Conservation (phyloP, 2,888 invertebrate species). For the Pristionchus japonicus region DNA sequence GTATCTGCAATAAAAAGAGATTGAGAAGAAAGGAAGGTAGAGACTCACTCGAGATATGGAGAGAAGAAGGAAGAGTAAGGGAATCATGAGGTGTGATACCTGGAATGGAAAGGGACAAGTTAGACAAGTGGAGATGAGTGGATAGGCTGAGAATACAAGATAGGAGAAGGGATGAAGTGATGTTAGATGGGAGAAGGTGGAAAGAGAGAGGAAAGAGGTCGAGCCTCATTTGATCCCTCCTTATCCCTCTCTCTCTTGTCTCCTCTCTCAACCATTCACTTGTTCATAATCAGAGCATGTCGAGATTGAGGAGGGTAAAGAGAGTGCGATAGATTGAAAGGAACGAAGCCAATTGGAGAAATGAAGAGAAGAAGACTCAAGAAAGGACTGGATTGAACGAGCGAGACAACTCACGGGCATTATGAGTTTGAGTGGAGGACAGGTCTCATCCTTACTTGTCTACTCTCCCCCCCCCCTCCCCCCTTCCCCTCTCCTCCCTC, state of each 20-base stretch:
- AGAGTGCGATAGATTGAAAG: neutral
- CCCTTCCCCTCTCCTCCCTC: neutral
- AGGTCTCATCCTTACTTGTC: slow-evolving; percentile 39
- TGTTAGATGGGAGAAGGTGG: slow-evolving; percentile 44
- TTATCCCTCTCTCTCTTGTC: slow-evolving; percentile 25
- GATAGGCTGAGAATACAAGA: slow-evolving; percentile 19
- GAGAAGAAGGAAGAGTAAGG: neutral
- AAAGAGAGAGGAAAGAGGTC: slow-evolving; percentile 47
- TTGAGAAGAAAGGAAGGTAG: neutral
- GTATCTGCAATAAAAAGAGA: slow-evolving; percentile 33
- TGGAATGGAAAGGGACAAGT: neutral
- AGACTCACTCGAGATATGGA: slow-evolving; percentile 4
- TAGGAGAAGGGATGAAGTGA: slow-evolving; percentile 33
- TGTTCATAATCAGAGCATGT: slow-evolving; percentile 35
- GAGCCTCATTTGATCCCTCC: slow-evolving; percentile 40
- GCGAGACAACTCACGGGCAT: slow-evolving; percentile 26
- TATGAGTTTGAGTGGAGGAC: slow-evolving; percentile 41
- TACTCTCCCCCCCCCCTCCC: neutral
- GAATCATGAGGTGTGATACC: neutral
- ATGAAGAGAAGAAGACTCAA: slow-evolving; percentile 10
- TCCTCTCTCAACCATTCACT: slow-evolving; percentile 37
- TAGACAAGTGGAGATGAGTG: slow-evolving; percentile 13
- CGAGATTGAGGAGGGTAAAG: slow-evolving; percentile 8
- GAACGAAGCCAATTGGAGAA: slow-evolving; percentile 35
- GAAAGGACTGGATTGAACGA: slow-evolving; percentile 33